Evolutionary conservation across 2,797 vertebrate genomes (phyloP).

Genomic region (Acropternis orthonyx): DNA sequence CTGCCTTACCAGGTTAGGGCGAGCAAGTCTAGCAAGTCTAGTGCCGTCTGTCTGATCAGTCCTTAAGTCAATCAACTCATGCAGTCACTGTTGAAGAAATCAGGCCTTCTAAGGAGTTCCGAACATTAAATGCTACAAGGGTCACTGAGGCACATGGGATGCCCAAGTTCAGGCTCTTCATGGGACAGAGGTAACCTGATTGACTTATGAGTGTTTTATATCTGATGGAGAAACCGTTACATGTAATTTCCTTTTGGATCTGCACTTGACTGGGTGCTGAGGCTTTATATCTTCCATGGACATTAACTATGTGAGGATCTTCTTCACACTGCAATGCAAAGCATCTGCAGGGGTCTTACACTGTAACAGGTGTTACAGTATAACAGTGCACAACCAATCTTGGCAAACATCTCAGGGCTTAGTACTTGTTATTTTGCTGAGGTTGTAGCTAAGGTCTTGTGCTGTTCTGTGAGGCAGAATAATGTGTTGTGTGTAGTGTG

Average conservation of each 20-base stretch:
- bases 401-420: not conserved
- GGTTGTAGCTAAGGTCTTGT: not conserved
- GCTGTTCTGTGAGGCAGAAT: not conserved
- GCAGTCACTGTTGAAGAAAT: not conserved
- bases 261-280: not conserved
- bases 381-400: not conserved
- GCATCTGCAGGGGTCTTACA: not conserved
- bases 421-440: slow-evolving; percentile 32
- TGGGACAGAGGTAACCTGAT: not conserved
- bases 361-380: not conserved
- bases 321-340: not conserved
- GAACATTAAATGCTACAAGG: not conserved
- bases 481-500: not conserved
- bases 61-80: not conserved
- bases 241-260: not conserved
- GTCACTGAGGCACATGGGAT: not conserved
- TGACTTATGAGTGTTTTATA: not conserved
- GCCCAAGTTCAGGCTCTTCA: not conserved
- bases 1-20: not conserved
- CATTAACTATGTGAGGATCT: not conserved
- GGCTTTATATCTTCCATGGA: not conserved
- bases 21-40: not conserved
- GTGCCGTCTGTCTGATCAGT: not conserved
- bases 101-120: not conserved
- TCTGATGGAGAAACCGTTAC: not conserved